Conservation (phyloP, 2,113 vertebrate species). For the Zapus hudsonius region DNA sequence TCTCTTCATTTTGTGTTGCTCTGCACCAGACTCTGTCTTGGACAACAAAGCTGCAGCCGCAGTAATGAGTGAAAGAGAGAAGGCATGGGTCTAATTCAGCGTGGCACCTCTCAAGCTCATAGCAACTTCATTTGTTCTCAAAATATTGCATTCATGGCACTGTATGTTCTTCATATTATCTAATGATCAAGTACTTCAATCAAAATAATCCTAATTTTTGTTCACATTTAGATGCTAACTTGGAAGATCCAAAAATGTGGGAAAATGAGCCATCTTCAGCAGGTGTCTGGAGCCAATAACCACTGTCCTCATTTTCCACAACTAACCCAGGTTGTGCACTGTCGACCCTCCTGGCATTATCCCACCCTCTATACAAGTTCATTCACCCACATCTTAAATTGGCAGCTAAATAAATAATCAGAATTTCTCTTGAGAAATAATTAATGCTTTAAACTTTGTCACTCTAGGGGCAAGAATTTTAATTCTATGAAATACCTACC, state of each 20-base stretch:
- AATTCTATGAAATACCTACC: neutral
- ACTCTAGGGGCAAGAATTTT: neutral
- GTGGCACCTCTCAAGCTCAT: neutral
- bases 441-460: neutral
- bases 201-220: constrained; percentile 12
- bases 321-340: neutral
- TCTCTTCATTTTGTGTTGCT: neutral
- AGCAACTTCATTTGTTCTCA: neutral
- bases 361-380: neutral
- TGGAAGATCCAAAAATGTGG: neutral
- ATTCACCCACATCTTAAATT: neutral
- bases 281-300: neutral
- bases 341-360: neutral
- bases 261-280: neutral
- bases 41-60: neutral
- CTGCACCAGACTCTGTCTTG: neutral
- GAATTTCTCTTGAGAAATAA: neutral
- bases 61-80: neutral
- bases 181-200: neutral
- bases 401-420: neutral
- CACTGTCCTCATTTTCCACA: neutral
- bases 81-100: neutral
- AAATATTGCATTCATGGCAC: neutral
- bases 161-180: neutral
- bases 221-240: neutral